Evolutionary conservation across 2,113 vertebrate species (phyloP), one percentile per base, ranked within the genome.

Genomic region (Epinephelus lanceolatus): DNA sequence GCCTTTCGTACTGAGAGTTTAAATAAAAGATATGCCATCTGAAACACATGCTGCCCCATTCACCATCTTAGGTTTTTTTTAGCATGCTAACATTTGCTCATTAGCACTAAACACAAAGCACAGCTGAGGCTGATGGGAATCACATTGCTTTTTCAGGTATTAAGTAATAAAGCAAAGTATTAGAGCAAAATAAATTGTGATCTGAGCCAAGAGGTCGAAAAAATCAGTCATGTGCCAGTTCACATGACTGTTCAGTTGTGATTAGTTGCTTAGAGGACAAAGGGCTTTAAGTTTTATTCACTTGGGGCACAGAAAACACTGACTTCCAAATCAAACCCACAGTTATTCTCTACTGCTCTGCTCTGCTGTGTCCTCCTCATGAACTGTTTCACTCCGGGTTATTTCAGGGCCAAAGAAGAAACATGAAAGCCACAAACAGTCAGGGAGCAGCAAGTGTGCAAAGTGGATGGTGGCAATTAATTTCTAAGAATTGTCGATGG

Each of bases 391-490:
- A 69, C 6, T 59, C 13, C 14, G 65, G 23, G 19, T 18, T 12
- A 52, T 60, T 69, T 68, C 66, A 0, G 37, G 53, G 42, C 59
- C 51, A n/a, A 21, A 9, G 33, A 51, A 9, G n/a, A 21, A 65
- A 80, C 78, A 49, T 60, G 18, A 73, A 83, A 76, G 27, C 66
- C 17, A 8, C 23, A 25, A 61, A 14, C 42, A 49, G 47, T 47
- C 25, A 42, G 11, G 4, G 33, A 47, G 49, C 27, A n/a, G 57
- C 5, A 0, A 21, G 18, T 13, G 19, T 69, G 76, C 7, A 79
- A 76, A 83, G 51, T 27, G 53, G 69, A 55, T 49, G 21, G 37
- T 53, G 57, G 52, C 83, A 81, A 76, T 67, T 37, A n/a, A 84
- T 71, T 80, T 86, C 47, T 19, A 56, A 25, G 47, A 80, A 67